Evolutionary conservation across 2,888 invertebrate species (phyloP).

Genomic region (Volucella zonaria): DNA sequence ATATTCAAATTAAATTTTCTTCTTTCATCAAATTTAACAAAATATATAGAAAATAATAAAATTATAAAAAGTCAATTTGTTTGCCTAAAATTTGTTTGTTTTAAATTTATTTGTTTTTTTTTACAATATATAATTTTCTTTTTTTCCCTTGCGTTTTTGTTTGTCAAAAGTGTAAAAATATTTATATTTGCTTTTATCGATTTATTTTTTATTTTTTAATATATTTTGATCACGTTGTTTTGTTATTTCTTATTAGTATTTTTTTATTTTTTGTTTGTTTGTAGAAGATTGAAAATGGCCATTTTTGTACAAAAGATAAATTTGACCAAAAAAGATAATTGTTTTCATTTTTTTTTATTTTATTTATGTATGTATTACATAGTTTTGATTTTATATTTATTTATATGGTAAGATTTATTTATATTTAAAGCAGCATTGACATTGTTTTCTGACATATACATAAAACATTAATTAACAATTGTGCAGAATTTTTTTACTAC

Average conservation of each 20-base stretch:
- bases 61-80: constrained; percentile 56
- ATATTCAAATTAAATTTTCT: constrained; percentile 30
- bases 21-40: constrained; percentile 23
- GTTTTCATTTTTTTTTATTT: neutral
- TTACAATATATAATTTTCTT: constrained; percentile 30
- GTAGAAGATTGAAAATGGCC: constrained; percentile 75
- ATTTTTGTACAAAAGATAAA: constrained; percentile 55
- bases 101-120: constrained; percentile 32
- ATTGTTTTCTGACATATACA: constrained; percentile 17
- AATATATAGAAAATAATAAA: constrained; percentile 26
- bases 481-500: constrained; percentile 37
- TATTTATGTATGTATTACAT: constrained; percentile 4
- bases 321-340: constrained; percentile 29
- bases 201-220: constrained; percentile 9
- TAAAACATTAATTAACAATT: constrained; percentile 42
- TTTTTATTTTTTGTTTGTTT: constrained; percentile 55
- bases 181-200: constrained; percentile 33
- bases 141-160: constrained; percentile 54
- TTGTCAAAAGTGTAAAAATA: constrained; percentile 64
- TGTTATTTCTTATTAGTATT: constrained; percentile 8
- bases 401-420: neutral
- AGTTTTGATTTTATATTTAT: constrained; percentile 6
- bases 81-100: constrained; percentile 46
- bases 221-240: constrained; percentile 51
- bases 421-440: constrained; percentile 15